Base-by-base conservation (phyloP, 2,113 vertebrate species). In the Crotophaga sulcirostris region DNA sequence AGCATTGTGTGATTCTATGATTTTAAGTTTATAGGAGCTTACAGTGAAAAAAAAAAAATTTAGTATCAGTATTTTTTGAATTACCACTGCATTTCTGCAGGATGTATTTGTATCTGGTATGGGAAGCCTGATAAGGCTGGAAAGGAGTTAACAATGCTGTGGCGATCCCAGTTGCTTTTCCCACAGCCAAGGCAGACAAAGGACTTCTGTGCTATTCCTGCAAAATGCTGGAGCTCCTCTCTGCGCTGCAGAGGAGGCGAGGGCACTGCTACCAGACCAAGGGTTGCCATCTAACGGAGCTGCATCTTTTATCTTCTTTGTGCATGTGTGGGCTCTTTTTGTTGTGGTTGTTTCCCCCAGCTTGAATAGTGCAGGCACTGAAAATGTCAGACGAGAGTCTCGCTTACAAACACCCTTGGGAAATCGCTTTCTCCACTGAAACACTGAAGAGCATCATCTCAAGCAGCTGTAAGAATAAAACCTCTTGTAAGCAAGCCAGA, bases 271-370 rank as follows among this genome's bases (percentile, higher is more conserved):
- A 60, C 34, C 42, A 76, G 70, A 10, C 47, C 64, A 60, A n/a
- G 73, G 64, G 23, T 67, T 91, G 77, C 91, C 89, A 68, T 83
- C 78, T 47, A 87, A 59, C 3, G 56, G 81, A 24, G 59, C 74
- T 36, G 83, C 36, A 7, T 58, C 87, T 85, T 79, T 90, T 51
- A 73, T 87, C 78, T 67, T 19, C 83, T 79, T 85, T 93, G 93
- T 82, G 63, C 79, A 7, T 81, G 77, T 91, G 93, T 73, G 93
- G 73, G 64, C 76, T 93, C 78, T 76, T 92, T 91, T 73, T 66
- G 84, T 90, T 40, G 62, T 2, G 6, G 20, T 69, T 81, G 63
- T 55, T 93, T 87, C 52, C 74, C 83, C 21, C 78, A 54, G 64
- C 40, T 76, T 84, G 80, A 93, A 81, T 81, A 86, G 73, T 6